Base-by-base conservation (phyloP, 2,888 invertebrate genomes). In the Lutraria lutraria region DNA sequence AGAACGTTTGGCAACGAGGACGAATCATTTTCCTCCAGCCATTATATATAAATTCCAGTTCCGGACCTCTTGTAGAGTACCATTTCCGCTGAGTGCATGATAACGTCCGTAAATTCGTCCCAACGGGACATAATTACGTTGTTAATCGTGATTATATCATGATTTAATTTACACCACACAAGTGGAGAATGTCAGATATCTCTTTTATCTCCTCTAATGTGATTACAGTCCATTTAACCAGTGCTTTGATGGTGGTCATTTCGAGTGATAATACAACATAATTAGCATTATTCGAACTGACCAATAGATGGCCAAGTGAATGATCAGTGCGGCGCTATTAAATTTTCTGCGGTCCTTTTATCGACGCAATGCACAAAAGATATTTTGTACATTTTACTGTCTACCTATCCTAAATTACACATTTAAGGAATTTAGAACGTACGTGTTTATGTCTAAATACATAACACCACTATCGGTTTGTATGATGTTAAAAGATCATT, bases 231-330 rank as follows among this genome's bases (percentile, higher is more conserved):
- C 84, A 85, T 88, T 86, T 88, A 81, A 83, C 82, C 87, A 52
- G 60, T 56, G 54, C 92, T 92, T 92, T 92, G 92, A 92, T 88
- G 89, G 89, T 92, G 92, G 89, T 82, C 92, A 90, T 90, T 85
- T 83, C 60, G 29, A 81, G 53, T 68, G 76, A 89, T 90, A 90
- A 92, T 92, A 89, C n/a, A 84, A 72, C 54, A 89, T 90, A 92
- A 92, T 92, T 89, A 92, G 52, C 88, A 89, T 92, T 92, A 83
- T 89, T 88, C 76, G 54, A 79, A 76, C 53, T 85, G 88, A 83
- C 90, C 92, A 92, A 87, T 92, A 83, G 88, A 90, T 81, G 88
- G 72, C 10, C 85, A 29, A 87, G n/a, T 83, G 76, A 91, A 89
- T 89, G 87, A 91, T 91, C 82, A 89, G 83, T 87, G 88, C 90